These are phyloP conservation scores for Petrophora chlorosata DNA, from an alignment of 2,888 invertebrate genomes.

Conservation along the genomic window DNA sequence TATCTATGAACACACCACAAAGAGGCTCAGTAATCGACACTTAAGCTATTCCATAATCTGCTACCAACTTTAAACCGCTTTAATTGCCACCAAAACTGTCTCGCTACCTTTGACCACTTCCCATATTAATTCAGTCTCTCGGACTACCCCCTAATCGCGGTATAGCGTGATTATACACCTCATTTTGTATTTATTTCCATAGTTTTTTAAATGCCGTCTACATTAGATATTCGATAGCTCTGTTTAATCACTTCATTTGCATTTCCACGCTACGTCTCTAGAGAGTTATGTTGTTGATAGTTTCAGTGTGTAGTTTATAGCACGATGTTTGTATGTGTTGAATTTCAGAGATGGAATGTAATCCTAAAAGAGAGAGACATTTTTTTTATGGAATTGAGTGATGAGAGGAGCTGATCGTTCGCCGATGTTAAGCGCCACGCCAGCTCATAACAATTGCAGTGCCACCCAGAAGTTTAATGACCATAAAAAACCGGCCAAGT, in stretches of 20 bases:
- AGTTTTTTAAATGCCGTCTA: constrained; percentile 33
- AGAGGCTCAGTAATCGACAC: neutral
- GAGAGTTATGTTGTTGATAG: constrained; percentile 21
- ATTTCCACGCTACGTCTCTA: constrained; percentile 31
- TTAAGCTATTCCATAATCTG: constrained; percentile 3
- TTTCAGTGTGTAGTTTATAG: neutral
- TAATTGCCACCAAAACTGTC: constrained; percentile 17
- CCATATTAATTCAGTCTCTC: constrained; percentile 59
- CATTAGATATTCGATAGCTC: constrained; percentile 32
- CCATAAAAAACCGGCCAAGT: too few species aligned
- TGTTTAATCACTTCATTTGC: constrained; percentile 40
- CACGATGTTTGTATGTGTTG: neutral
- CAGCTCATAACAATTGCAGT: too few species aligned
- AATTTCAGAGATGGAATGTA: too few species aligned
- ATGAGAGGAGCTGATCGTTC: too few species aligned
- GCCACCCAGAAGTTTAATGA: too few species aligned
- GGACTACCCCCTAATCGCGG: constrained; percentile 55
- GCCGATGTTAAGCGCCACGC: too few species aligned
- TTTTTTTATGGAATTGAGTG: too few species aligned
- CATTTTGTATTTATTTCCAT: constrained; percentile 50
- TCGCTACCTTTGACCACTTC: constrained; percentile 45
- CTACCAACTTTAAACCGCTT: constrained; percentile 4
- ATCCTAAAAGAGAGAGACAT: too few species aligned
- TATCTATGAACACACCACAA: too few species aligned
- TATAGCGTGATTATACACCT: constrained; percentile 67